These are phyloP conservation scores for Muraenolepis orangiensis DNA, from an alignment of 2,797 vertebrate genomes.

Conservation along the genomic window DNA sequence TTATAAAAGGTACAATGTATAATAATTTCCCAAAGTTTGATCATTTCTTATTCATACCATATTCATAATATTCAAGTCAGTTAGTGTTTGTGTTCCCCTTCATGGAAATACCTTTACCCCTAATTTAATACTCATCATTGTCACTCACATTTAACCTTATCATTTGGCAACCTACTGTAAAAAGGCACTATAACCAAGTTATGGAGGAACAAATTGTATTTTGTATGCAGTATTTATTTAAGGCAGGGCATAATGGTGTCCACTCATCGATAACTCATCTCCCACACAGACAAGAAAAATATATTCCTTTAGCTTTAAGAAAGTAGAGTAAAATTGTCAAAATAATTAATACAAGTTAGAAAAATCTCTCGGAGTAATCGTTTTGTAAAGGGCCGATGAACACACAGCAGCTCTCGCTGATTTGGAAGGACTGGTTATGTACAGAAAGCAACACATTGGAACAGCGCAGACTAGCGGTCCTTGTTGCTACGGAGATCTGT, in stretches of 20 bases:
- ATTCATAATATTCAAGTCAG: no score
- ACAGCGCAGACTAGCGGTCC: slow-evolving; percentile 73
- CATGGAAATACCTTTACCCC: no score
- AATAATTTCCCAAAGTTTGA: no score
- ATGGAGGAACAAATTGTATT: background rate
- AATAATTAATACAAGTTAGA: slow-evolving; percentile 10
- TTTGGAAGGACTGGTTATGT: slow-evolving; percentile 18
- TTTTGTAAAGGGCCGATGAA: slow-evolving; percentile 43
- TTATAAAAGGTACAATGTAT: no score
- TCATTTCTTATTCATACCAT: no score
- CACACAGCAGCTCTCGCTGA: slow-evolving; percentile 33
- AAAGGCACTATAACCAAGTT: background rate
- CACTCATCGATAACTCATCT: slow-evolving; percentile 32
- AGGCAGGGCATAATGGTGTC: slow-evolving; percentile 21
- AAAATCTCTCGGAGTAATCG: background rate
- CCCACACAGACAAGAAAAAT: slow-evolving; percentile 44
- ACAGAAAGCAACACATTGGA: slow-evolving; percentile 9
- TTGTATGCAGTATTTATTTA: slow-evolving; percentile 49
- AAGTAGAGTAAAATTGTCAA: slow-evolving; percentile 13
- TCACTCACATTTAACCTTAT: no score
- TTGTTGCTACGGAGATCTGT: slow-evolving; percentile 87
- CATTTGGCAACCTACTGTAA: background rate
- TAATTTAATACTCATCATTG: no score
- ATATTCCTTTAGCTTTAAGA: slow-evolving; percentile 39
- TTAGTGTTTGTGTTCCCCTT: no score